Evolutionary conservation across 2,888 invertebrate species (phyloP).

Genomic region (Dromius quadrimaculatus): DNA sequence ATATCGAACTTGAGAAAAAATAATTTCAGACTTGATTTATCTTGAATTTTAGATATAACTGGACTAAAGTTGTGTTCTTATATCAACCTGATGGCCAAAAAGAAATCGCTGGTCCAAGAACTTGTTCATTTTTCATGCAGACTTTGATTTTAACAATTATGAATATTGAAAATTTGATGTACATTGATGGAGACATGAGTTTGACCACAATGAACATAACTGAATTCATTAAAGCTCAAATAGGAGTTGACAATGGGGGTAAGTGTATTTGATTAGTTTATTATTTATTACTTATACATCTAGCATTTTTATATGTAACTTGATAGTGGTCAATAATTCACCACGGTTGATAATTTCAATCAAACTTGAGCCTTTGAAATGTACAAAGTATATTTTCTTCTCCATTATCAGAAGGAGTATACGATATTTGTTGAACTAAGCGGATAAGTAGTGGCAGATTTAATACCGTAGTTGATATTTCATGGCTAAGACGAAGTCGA

Average conservation of each 20-base stretch:
- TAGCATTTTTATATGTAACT: too few species aligned
- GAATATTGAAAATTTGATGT: slow-evolving; percentile 65
- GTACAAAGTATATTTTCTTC: too few species aligned
- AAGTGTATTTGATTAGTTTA: slow-evolving; percentile 60
- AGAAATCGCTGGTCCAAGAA: slow-evolving; percentile 76
- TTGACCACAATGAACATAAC: slow-evolving; percentile 69
- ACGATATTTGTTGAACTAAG: too few species aligned
- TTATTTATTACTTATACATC: background rate
- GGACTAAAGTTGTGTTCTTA: slow-evolving; percentile 79
- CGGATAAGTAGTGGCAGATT: too few species aligned
- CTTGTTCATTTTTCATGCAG: slow-evolving; percentile 83
- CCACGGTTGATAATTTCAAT: too few species aligned
- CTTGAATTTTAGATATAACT: slow-evolving; percentile 78
- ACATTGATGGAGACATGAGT: slow-evolving; percentile 74
- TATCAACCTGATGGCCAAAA: slow-evolving; percentile 81
- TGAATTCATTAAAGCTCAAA: slow-evolving; percentile 74
- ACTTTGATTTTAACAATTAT: slow-evolving; percentile 75
- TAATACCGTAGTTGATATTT: too few species aligned
- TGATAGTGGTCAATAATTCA: too few species aligned
- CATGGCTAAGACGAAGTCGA: too few species aligned
- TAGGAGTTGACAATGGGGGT: slow-evolving; percentile 80
- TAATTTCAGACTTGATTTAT: too few species aligned
- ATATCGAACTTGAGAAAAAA: too few species aligned
- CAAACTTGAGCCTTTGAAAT: too few species aligned
- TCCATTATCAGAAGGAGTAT: too few species aligned